Evolutionary conservation across 2,888 invertebrate species (phyloP).

Genomic region (Sinhomidia bicolor): DNA sequence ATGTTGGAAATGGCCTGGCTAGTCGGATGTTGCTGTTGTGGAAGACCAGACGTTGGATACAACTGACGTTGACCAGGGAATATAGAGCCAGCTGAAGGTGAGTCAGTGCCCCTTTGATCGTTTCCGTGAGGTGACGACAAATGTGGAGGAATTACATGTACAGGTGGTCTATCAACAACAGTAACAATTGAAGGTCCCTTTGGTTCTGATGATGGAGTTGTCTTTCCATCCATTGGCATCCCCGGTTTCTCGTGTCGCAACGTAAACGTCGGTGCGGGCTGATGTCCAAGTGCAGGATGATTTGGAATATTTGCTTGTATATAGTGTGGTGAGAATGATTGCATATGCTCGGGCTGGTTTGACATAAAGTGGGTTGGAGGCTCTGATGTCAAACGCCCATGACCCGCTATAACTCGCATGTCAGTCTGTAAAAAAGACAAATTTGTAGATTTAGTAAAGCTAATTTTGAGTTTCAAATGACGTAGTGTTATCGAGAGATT

Average conservation of each 20-base stretch:
- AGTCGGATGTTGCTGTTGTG: slow-evolving; percentile 74
- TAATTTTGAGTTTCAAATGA: too few relatives aligned
- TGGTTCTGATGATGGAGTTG: slow-evolving; percentile 17
- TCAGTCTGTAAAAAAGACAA: slow-evolving; percentile 70
- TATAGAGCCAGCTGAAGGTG: slow-evolving; percentile 84
- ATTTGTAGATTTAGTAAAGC: too few relatives aligned
- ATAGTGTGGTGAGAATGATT: slow-evolving; percentile 70
- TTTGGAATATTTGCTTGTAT: slow-evolving; percentile 70
- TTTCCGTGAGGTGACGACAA: slow-evolving; percentile 77
- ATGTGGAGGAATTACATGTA: slow-evolving; percentile 75
- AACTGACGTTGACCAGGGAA: slow-evolving; percentile 81
- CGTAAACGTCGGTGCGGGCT: slow-evolving; percentile 67
- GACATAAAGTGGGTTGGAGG: slow-evolving; percentile 71
- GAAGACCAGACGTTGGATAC: slow-evolving; percentile 78
- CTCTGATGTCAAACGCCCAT: slow-evolving; percentile 63
- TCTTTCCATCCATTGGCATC: slow-evolving; percentile 63
- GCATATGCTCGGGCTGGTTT: slow-evolving; percentile 73
- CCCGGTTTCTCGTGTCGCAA: slow-evolving; percentile 61
- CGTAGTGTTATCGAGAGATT: too few relatives aligned
- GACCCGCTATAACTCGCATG: slow-evolving; percentile 67
- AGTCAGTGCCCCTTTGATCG: slow-evolving; percentile 84
- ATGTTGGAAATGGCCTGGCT: slow-evolving; percentile 78
- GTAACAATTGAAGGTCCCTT: slow-evolving; percentile 58
- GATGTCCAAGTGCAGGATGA: slow-evolving; percentile 65
- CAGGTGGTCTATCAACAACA: slow-evolving; percentile 63